Conservation (phyloP, 2,888 invertebrate species). For the Calameuta pallipes region DNA sequence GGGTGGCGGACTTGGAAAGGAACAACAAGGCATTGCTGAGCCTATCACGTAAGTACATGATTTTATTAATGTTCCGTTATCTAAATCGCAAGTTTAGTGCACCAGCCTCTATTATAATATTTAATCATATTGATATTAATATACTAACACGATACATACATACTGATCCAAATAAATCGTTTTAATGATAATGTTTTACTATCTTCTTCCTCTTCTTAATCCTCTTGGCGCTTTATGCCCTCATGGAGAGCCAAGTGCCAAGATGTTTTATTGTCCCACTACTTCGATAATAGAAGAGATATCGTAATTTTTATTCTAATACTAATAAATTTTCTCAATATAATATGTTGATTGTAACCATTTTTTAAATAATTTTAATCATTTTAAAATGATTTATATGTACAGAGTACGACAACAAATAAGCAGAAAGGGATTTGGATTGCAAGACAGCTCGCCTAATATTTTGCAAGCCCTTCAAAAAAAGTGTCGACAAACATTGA, state of each 20-base stretch:
- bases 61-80: neutral
- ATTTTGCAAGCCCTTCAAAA: slow-evolving; percentile 48
- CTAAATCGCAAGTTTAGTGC: neutral
- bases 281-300: too few relatives aligned
- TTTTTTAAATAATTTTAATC: neutral
- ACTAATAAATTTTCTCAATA: neutral
- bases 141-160: neutral
- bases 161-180: neutral
- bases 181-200: neutral
- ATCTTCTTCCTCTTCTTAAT: too few relatives aligned
- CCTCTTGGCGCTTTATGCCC: too few relatives aligned
- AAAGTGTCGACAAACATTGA: slow-evolving; percentile 65
- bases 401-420: slow-evolving; percentile 48
- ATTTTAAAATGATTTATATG: neutral
- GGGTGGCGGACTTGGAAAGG: slow-evolving; percentile 71
- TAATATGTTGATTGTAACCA: neutral
- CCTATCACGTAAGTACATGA: slow-evolving; percentile 65
- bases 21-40: slow-evolving; percentile 69
- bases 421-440: slow-evolving; percentile 57
- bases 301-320: neutral
- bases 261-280: too few relatives aligned
- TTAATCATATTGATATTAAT: neutral
- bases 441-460: slow-evolving; percentile 48
- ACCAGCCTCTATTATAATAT: neutral
- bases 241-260: too few relatives aligned